Conservation (phyloP, 1,140 invertebrate species). For the Eufriesea mexicana region DNA sequence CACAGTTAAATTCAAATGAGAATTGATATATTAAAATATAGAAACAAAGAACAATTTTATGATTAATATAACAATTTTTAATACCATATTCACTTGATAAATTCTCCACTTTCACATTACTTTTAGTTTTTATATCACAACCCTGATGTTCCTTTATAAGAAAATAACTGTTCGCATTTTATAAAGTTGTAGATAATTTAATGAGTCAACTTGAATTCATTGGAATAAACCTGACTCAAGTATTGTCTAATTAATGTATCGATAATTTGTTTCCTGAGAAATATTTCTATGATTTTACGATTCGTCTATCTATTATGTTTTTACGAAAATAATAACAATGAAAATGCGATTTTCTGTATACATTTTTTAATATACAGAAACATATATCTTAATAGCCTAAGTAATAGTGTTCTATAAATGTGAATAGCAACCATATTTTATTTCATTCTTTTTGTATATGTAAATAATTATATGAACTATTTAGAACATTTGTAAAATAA, state of each 20-base stretch:
- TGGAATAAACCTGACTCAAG: slow-evolving; percentile 3
- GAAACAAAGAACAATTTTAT: slow-evolving; percentile 2
- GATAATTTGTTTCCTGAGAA: slow-evolving; percentile 24
- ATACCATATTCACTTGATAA: slow-evolving; percentile 27
- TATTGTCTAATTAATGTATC: slow-evolving; percentile 12
- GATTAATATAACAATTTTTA: slow-evolving; percentile 18
- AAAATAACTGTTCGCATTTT: slow-evolving; percentile 66
- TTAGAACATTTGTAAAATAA: slow-evolving; percentile 6
- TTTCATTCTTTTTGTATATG: slow-evolving; percentile 23
- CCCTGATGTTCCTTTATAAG: slow-evolving; percentile 71
- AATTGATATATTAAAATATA: slow-evolving; percentile 25
- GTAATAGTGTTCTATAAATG: slow-evolving; percentile 17
- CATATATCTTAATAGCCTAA: slow-evolving; percentile 22
- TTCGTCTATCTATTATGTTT: slow-evolving; percentile 41
- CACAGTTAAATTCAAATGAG: background rate
- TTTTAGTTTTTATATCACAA: slow-evolving; percentile 57
- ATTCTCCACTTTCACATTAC: slow-evolving; percentile 30
- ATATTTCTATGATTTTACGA: slow-evolving; percentile 48
- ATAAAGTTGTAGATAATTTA: slow-evolving; percentile 26
- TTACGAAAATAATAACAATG: slow-evolving; percentile 21
- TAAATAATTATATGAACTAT: slow-evolving; percentile 40
- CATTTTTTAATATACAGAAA: slow-evolving; percentile 22
- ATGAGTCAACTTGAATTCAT: slow-evolving; percentile 21
- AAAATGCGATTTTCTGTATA: slow-evolving; percentile 39
- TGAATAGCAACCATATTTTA: slow-evolving; percentile 36